Evolutionary conservation across 2,888 invertebrate species (phyloP), one percentile per base, ranked within the genome.

Genomic region (Spodoptera exigua): DNA sequence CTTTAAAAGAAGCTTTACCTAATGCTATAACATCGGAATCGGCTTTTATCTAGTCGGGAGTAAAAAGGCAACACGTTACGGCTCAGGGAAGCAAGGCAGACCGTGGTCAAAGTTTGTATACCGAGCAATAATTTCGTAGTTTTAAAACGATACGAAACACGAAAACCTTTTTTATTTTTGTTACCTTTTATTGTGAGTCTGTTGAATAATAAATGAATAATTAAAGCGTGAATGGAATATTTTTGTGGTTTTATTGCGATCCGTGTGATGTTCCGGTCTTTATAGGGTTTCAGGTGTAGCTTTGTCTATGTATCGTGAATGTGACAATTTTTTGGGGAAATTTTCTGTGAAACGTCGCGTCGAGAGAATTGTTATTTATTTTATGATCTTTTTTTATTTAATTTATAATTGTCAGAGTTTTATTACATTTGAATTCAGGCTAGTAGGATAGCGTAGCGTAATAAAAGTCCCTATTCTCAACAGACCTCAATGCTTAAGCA

Each of bases 31-130:
- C 80, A 74, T 76, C 69, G 74, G 61, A 49, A 64, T 77, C 70
- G 63, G 77, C 81, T 83, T 85, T 82, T 85, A 81, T 83, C 80
- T 79, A 77, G 77, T 73, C 69, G 57, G 63, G 79, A 81, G 74
- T 62, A 79, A 83, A 85, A 85, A 80, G 74, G 66, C 73, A 64
- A 63, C 70, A 65, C 69, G 65, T 65, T 67, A 73, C 65, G 68
- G 56, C 41, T 47, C 55, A 53, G 67, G 60, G 60, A 69, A 74
- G 61, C 76, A 56, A 67, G 72, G 76, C 78, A 76, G 76, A 75
- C 74, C 70, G 63, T 70, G 77, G 78, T 75, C 82, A 78, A 70
- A 71, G 63, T 69, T 71, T 72, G 70, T 79, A 82, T 79, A 79
- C 78, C 67, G 74, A 67, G 62, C 75, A 74, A 69, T 74, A 62